Evolutionary conservation across 2,888 invertebrate genomes (phyloP).

Genomic region (Sylvicola fuscatus): DNA sequence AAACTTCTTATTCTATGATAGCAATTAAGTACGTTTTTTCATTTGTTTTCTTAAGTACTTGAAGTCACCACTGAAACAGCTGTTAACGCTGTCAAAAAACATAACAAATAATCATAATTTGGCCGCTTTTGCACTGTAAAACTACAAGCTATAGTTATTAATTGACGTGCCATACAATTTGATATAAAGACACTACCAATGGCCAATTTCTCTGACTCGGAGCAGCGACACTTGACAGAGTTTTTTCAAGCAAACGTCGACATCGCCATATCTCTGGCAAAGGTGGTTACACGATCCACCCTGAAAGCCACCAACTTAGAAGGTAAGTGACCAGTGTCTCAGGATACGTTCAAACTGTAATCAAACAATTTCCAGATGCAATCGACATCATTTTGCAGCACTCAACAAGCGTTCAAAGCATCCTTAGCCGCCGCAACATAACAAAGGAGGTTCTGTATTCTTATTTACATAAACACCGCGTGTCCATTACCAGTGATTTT

Average conservation of each 20-base stretch:
- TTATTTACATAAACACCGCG: slow-evolving; percentile 28
- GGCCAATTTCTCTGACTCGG: neutral
- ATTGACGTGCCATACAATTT: too few species aligned
- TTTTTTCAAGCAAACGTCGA: neutral
- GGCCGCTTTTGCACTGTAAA: too few species aligned
- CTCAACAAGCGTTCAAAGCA: slow-evolving; percentile 24
- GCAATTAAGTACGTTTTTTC: too few species aligned
- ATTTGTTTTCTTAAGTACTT: too few species aligned
- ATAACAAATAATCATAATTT: too few species aligned
- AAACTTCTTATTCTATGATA: too few species aligned
- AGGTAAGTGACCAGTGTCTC: slow-evolving; percentile 3
- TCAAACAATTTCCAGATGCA: slow-evolving; percentile 26
- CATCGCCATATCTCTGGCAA: slow-evolving; percentile 1
- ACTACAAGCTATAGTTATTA: too few species aligned
- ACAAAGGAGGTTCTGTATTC: slow-evolving; percentile 31
- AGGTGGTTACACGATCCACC: slow-evolving; percentile 6
- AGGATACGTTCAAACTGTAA: neutral
- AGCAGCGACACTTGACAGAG: neutral
- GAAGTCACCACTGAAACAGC: too few species aligned
- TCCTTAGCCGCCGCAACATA: slow-evolving; percentile 29
- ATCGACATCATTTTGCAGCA: slow-evolving; percentile 29
- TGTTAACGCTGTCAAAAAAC: too few species aligned
- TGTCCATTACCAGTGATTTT: slow-evolving; percentile 25
- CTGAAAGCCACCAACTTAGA: slow-evolving; percentile 4
- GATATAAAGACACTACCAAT: neutral